These are phyloP conservation scores for Trichomycterus rosablanca DNA, from an alignment of 2,113 vertebrate species.

Conservation along the genomic window DNA sequence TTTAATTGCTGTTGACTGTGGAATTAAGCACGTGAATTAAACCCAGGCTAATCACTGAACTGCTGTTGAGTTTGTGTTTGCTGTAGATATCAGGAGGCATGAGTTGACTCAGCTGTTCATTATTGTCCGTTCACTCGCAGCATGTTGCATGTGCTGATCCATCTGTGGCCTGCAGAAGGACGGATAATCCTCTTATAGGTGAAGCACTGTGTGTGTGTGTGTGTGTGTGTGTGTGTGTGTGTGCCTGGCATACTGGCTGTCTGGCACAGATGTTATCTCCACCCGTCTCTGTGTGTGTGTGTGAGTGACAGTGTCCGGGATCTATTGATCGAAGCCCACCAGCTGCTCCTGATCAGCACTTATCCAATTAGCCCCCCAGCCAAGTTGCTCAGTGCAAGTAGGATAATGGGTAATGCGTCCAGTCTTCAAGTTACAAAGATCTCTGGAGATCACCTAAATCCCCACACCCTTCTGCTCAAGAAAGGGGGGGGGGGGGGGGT, in stretches of 20 bases:
- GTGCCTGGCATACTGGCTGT: slow-evolving; percentile 38
- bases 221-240: slow-evolving; percentile 23
- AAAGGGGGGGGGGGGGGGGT: no score
- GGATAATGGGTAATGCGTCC: slow-evolving; percentile 57
- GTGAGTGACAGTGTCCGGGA: not conserved
- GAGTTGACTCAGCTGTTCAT: slow-evolving; percentile 27
- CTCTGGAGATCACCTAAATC: slow-evolving; percentile 5
- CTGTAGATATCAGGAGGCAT: not conserved
- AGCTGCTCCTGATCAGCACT: slow-evolving; percentile 62
- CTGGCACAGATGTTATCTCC: slow-evolving; percentile 58
- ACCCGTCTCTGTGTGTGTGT: slow-evolving; percentile 17
- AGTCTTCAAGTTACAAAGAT: slow-evolving; percentile 65
- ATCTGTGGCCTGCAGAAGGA: slow-evolving; percentile 56
- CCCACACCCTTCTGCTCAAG: no score
- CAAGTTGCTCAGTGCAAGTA: slow-evolving; percentile 52
- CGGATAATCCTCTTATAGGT: slow-evolving; percentile 64
- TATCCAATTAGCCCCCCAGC: slow-evolving; percentile 58
- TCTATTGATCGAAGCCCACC: slow-evolving; percentile 61
- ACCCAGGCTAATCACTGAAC: no score
- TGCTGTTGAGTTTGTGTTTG: not conserved
- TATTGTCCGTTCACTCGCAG: slow-evolving; percentile 16
- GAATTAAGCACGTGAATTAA: no score
- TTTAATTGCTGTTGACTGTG: no score
- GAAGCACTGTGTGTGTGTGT: slow-evolving; percentile 36
- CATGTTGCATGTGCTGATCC: slow-evolving; percentile 49